phyloP scores from a whole-genome alignment of 2,888 invertebrate genomes.

The Heliconius hortense region DNA sequence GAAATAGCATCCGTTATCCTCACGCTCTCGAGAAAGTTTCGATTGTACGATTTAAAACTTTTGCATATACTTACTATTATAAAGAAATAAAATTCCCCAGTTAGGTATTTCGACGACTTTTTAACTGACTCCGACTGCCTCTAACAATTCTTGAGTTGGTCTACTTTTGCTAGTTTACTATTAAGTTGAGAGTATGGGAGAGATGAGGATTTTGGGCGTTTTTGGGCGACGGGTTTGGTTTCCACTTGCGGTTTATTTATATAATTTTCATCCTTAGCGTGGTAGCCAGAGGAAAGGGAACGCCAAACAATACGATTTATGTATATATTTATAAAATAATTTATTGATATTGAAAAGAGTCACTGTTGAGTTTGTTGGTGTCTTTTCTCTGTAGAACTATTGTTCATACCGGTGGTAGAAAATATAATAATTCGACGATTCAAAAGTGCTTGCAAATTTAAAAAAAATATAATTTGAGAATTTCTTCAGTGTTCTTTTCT shows the following conservation, averaged over 20 bases:
- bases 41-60: slow-evolving; percentile 21
- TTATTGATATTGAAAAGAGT: no score
- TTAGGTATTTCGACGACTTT: slow-evolving; percentile 14
- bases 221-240: neutral
- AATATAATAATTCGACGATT: no score
- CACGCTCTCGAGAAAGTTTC: slow-evolving; percentile 15
- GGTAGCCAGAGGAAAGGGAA: no score
- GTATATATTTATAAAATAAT: no score
- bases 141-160: slow-evolving; percentile 6
- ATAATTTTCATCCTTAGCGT: no score
- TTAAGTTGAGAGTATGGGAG: neutral
- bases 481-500: neutral
- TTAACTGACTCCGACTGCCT: neutral
- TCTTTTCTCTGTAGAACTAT: no score
- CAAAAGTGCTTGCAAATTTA: no score
- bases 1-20: neutral
- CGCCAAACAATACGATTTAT: no score
- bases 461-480: neutral
- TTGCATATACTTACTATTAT: slow-evolving; percentile 10
- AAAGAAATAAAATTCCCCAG: slow-evolving; percentile 6
- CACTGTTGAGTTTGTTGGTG: no score
- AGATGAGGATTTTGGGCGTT: neutral
- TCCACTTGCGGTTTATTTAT: neutral
- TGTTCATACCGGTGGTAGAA: no score
- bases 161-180: slow-evolving; percentile 8